phyloP scores from a whole-genome alignment of 2,888 invertebrate species.

The Caenorhabditis angaria region DNA sequence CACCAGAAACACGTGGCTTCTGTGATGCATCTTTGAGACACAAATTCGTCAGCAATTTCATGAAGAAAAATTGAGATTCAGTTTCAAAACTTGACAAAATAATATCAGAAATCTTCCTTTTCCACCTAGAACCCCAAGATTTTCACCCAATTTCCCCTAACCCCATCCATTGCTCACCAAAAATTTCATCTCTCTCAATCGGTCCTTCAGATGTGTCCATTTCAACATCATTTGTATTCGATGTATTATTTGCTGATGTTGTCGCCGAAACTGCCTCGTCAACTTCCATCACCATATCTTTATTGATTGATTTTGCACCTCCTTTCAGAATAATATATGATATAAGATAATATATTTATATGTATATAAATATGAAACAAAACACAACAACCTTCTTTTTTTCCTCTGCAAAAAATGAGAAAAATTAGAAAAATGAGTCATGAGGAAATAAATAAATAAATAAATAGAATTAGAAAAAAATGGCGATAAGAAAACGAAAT shows the following conservation, averaged over 20 bases:
- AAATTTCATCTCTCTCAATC: slow-evolving; percentile 29
- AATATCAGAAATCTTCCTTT: not conserved
- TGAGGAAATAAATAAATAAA: not conserved
- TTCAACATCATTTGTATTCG: slow-evolving; percentile 17
- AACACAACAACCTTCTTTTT: not conserved
- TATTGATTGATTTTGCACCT: not conserved
- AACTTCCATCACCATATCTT: slow-evolving; percentile 54
- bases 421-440: not conserved
- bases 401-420: not conserved
- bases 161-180: not conserved
- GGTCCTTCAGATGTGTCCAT: slow-evolving; percentile 61
- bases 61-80: not conserved
- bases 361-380: no score
- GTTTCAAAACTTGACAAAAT: not conserved
- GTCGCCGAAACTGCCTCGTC: slow-evolving; percentile 57
- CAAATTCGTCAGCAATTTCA: not conserved
- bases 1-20: not conserved
- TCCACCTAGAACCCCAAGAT: not conserved
- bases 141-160: not conserved
- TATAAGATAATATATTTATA: no score
- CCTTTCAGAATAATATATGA: not conserved
- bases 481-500: not conserved
- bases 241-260: slow-evolving; percentile 29
- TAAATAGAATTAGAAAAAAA: not conserved
- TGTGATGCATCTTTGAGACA: not conserved